Evolutionary conservation across 1,140 invertebrate genomes (phyloP), one percentile per base, ranked within the genome.

Genomic region (Sitophilus oryzae): DNA sequence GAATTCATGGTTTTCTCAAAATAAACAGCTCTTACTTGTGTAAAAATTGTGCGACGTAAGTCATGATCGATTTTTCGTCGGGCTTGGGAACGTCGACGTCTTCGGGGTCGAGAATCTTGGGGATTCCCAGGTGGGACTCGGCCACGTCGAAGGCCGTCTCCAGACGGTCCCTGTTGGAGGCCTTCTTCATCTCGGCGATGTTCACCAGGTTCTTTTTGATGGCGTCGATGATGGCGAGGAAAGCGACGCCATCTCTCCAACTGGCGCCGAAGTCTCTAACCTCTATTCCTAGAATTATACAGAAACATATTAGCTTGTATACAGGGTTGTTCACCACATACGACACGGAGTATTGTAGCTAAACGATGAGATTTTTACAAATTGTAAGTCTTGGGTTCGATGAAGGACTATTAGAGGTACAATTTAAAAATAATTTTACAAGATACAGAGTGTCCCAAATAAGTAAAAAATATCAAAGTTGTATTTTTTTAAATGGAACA

Each of bases 31-130:
- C n/a, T 5, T 49, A 54, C 75, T 93, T 93, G 71, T 97, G 91
- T 58, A 98, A 77, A 74, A 98, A 99, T 76, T 98, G 94, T 30
- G 96, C 94, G 36, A 99, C 93, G 73, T 99, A 99, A 21, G 96
- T 99, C 93, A 99, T 98, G 59, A 99, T 92, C 23, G 93, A 98
- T 73, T 94, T 92, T 70, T 99, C 96, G 74, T 99, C 96, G 6
- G 96, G 96, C 68, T 91, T 89, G 11, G 90, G 85, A 10, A 97
- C 93, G 76, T 98, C 93, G 20, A 99, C 93, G 76, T 99, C 96
- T 78, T 96, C 93, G 21, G 94, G 85, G 73, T 98, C 94, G 18
- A 98, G 75, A 9, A 98, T 76, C 63, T 88, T 80, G n/a, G 92
- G 85, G 61, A 98, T 96, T 38, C 93, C 93, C 14, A 99, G 75